These are phyloP conservation scores for Myzus persicae DNA, from an alignment of 1,140 invertebrate species.

Conservation along the genomic window DNA sequence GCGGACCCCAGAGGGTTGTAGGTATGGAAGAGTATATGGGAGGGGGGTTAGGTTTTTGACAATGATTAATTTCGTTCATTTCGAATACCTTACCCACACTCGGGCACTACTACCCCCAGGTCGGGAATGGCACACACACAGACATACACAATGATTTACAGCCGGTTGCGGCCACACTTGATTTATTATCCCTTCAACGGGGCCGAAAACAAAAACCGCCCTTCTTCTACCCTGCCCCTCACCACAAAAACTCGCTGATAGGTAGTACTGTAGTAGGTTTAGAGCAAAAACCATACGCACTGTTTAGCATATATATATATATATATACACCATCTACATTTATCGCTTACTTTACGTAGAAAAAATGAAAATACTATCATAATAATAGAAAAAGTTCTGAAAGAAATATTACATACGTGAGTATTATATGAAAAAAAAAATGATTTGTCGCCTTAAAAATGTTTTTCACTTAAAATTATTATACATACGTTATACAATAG, in stretches of 20 bases:
- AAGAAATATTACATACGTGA: not conserved
- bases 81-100: slow-evolving; percentile 44
- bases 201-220: slow-evolving; percentile 49
- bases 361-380: slow-evolving; percentile 15
- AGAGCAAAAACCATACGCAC: slow-evolving; percentile 34
- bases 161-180: slow-evolving; percentile 53
- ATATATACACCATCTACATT: not conserved
- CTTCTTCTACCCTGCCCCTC: not conserved
- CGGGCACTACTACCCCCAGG: not conserved
- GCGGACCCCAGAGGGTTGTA: not conserved
- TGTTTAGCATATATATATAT: not conserved
- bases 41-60: slow-evolving; percentile 20
- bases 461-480: not conserved
- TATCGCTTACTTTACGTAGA: not conserved
- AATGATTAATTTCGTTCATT: slow-evolving; percentile 57
- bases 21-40: not conserved
- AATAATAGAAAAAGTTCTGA: slow-evolving; percentile 18
- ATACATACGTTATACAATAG: not conserved
- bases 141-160: slow-evolving; percentile 50
- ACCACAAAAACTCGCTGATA: slow-evolving; percentile 10
- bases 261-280: slow-evolving; percentile 15
- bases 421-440: not conserved
- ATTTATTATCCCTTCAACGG: slow-evolving; percentile 56
- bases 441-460: not conserved
- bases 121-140: slow-evolving; percentile 35